These are phyloP conservation scores for Chromobotia macracanthus DNA, from an alignment of 2,797 vertebrate species.

Conservation along the genomic window DNA sequence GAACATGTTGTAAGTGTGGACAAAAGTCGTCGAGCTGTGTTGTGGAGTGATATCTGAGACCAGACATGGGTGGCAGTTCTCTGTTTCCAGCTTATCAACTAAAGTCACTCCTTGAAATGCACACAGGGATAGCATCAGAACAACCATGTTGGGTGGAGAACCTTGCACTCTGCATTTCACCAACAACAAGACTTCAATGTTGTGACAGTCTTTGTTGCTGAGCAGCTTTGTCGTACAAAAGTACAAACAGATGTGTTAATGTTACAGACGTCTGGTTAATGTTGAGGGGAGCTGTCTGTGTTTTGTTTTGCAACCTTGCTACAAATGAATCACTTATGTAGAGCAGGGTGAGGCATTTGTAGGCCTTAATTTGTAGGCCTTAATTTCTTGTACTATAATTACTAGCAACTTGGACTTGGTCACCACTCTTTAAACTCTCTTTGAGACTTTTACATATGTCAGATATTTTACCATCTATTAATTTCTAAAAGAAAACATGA, in stretches of 20 bases:
- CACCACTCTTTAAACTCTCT: background rate
- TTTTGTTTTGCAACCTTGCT: conserved; percentile 32
- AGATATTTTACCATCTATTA: background rate
- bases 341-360: conserved; percentile 3
- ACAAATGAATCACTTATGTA: conserved; percentile 18
- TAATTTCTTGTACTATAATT: conserved; percentile 7
- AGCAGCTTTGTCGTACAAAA: background rate
- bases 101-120: conserved; percentile 36
- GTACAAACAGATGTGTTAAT: conserved; percentile 3
- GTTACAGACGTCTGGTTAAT: conserved; percentile 12
- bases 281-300: background rate
- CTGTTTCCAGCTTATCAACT: conserved; percentile 26
- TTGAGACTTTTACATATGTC: background rate
- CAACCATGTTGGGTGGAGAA: conserved; percentile 17
- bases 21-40: conserved; percentile 78
- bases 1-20: conserved; percentile 85
- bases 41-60: conserved; percentile 82
- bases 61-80: conserved; percentile 39
- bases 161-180: conserved; percentile 15
- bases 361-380: conserved; percentile 12
- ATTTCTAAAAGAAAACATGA: conserved; percentile 9
- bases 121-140: conserved; percentile 17
- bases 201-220: conserved; percentile 30
- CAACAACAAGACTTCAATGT: conserved; percentile 1
- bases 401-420: conserved; percentile 5